Percentiles rank a stretch among this genome's conserved stretches.
Evolutionary conservation across 2,797 vertebrate genomes (phyloP).

Genomic region (Rhinella marina): DNA sequence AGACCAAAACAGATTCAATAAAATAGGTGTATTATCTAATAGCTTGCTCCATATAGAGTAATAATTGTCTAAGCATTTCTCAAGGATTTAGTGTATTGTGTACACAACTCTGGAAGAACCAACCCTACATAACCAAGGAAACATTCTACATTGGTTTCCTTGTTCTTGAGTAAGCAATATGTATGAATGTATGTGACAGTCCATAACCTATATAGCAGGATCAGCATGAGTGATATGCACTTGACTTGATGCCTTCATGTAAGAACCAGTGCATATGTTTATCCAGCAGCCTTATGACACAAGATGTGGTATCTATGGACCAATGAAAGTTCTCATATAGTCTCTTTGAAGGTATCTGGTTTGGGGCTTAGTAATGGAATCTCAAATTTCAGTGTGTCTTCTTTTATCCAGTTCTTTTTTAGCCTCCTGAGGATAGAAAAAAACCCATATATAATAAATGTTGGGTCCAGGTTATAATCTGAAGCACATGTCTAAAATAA

Average conservation of each 20-base stretch:
- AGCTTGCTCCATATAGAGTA: neutral
- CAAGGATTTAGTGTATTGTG: neutral
- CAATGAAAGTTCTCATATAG: conserved; percentile 3
- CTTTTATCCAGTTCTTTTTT: conserved; percentile 7
- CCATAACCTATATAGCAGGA: neutral
- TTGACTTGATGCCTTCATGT: neutral
- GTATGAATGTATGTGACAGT: neutral
- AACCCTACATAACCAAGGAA: too few relatives aligned
- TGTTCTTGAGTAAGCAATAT: neutral
- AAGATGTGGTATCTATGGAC: too few relatives aligned
- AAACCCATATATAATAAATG: neutral
- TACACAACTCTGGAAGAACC: neutral
- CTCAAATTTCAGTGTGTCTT: conserved; percentile 19
- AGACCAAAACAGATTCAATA: neutral
- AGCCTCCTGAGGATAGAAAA: conserved; percentile 10
- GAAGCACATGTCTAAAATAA: too few relatives aligned
- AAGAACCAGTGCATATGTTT: neutral
- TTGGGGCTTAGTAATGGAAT: conserved; percentile 13
- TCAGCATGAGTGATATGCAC: neutral
- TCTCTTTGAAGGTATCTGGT: neutral
- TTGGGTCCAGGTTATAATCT: too few relatives aligned
- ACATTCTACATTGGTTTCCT: neutral
- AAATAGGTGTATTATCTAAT: neutral
- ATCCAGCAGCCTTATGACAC: too few relatives aligned
- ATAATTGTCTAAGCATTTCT: neutral